Conservation (phyloP, 2,113 vertebrate species). For the Cavia porcellus region DNA sequence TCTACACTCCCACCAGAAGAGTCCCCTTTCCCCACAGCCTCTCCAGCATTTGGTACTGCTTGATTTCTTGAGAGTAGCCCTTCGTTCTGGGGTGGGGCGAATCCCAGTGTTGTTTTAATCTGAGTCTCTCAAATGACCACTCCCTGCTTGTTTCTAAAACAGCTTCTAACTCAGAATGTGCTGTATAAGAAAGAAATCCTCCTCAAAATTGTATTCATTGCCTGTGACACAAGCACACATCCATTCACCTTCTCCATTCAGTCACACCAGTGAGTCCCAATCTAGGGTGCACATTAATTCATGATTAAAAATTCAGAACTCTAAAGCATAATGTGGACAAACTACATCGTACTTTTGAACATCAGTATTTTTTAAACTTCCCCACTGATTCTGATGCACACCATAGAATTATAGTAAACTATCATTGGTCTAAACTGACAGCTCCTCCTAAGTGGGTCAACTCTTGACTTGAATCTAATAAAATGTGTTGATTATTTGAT, state of each 20-base stretch:
- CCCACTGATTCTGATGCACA: neutral
- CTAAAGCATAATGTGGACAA: neutral
- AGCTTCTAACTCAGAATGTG: neutral
- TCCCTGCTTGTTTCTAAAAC: neutral
- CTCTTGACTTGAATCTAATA: conserved; percentile 17
- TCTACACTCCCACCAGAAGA: too few species aligned
- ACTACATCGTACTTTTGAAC: neutral
- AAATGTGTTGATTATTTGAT: neutral
- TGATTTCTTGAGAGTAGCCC: too few species aligned
- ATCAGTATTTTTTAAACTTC: neutral
- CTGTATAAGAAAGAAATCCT: neutral
- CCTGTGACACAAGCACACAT: neutral
- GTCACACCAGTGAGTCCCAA: neutral
- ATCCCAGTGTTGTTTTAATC: too few species aligned
- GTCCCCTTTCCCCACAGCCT: too few species aligned
- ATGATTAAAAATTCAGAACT: neutral
- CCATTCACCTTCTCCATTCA: neutral
- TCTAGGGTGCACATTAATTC: neutral
- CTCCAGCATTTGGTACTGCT: too few species aligned
- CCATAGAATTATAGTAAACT: neutral
- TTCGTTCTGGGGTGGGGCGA: too few species aligned
- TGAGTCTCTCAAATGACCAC: too few species aligned
- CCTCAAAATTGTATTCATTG: neutral
- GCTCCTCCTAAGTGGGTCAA: neutral
- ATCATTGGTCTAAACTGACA: neutral